These are phyloP conservation scores for Salvelinus alpinus DNA, from an alignment of 2,113 vertebrate genomes.

Conservation along the genomic window DNA sequence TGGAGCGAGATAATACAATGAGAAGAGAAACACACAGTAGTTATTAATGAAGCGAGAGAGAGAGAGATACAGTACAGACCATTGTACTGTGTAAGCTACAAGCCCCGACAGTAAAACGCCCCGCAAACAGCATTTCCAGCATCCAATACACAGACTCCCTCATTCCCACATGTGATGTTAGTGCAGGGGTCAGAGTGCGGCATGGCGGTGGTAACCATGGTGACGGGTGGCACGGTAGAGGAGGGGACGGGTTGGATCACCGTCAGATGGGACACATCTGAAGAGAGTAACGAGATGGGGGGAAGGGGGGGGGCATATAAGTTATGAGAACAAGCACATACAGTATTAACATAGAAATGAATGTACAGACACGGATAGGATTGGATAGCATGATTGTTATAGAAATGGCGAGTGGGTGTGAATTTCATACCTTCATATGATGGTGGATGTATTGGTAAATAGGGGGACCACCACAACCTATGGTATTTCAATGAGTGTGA, in stretches of 20 bases:
- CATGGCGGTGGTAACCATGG: background rate
- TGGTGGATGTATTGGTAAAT: no score
- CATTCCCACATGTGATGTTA: conserved; percentile 76
- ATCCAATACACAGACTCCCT: conserved; percentile 74
- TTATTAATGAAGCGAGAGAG: background rate
- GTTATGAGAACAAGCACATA: background rate
- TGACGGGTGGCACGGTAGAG: background rate
- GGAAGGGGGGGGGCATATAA: no score
- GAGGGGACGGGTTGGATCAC: conserved; percentile 53
- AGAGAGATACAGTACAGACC: background rate
- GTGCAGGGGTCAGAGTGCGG: conserved; percentile 50
- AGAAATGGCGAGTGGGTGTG: background rate
- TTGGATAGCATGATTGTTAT: background rate
- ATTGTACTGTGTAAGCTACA: background rate
- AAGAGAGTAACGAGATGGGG: background rate
- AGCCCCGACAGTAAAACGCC: background rate
- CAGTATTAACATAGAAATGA: background rate
- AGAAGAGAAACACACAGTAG: background rate
- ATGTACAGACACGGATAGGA: background rate
- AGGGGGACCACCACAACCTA: no score
- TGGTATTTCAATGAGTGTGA: no score
- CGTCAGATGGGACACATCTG: conserved; percentile 85
- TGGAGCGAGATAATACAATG: background rate
- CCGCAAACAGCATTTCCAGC: conserved; percentile 69
- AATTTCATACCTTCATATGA: background rate